These are phyloP conservation scores for Mycalesis mineus DNA, from an alignment of 2,888 invertebrate genomes.

Conservation along the genomic window DNA sequence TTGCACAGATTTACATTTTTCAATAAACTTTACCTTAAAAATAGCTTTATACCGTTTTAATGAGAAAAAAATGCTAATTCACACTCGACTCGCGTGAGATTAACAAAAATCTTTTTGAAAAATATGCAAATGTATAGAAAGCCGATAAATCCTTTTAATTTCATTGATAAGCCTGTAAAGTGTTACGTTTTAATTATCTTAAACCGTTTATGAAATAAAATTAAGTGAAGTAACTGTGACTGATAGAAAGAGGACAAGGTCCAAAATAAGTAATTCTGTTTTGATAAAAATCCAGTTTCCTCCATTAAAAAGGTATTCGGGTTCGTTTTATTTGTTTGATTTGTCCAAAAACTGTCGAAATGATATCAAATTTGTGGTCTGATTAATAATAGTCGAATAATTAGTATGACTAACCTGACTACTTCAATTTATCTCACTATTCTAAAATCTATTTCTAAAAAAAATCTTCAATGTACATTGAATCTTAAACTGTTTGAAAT, in stretches of 20 bases:
- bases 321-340: too few relatives aligned
- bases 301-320: too few relatives aligned
- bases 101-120: conserved; percentile 13
- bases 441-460: too few relatives aligned
- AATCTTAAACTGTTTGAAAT: too few relatives aligned
- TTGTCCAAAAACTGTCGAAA: too few relatives aligned
- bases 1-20: conserved; percentile 21
- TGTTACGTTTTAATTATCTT: neutral
- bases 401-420: too few relatives aligned
- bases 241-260: neutral
- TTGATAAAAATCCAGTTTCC: too few relatives aligned
- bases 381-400: too few relatives aligned
- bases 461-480: too few relatives aligned
- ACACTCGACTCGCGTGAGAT: conserved; percentile 11
- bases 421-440: too few relatives aligned
- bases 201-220: neutral
- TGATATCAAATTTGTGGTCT: too few relatives aligned
- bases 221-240: neutral
- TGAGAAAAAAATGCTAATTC: conserved; percentile 27
- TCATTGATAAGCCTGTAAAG: conserved; percentile 12
- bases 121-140: conserved; percentile 18
- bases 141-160: conserved; percentile 13
- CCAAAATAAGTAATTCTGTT: neutral
- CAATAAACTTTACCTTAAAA: conserved; percentile 22
- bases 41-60: conserved; percentile 16